Conservation (phyloP, 2,888 invertebrate genomes). For the Pycnomerus fuliginosus region DNA sequence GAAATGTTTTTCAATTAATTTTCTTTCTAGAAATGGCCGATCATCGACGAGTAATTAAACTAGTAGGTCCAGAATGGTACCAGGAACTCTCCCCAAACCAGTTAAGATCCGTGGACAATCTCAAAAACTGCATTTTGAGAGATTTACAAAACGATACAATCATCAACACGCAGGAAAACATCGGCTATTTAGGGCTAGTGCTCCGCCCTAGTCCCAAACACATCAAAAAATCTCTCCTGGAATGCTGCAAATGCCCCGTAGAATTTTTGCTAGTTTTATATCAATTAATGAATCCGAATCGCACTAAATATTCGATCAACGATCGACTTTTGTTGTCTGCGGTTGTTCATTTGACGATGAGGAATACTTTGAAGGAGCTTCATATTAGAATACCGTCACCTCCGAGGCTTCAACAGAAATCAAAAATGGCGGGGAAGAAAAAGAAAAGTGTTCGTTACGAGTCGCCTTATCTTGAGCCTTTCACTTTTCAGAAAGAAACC, state of each 20-base stretch:
- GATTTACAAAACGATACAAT: constrained; percentile 36
- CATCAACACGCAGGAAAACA: constrained; percentile 36
- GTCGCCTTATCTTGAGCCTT: constrained; percentile 46
- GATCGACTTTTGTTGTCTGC: constrained; percentile 49
- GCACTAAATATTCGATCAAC: constrained; percentile 45
- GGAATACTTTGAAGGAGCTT: constrained; percentile 46
- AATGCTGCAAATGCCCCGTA: constrained; percentile 42
- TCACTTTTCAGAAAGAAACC: constrained; percentile 29
- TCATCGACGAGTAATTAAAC: constrained; percentile 3
- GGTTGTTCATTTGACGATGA: constrained; percentile 47
- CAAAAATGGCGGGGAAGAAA: no score
- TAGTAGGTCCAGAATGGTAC: constrained; percentile 47
- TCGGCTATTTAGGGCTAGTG: constrained; percentile 43
- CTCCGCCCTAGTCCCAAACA: constrained; percentile 36
- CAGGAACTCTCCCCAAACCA: constrained; percentile 49
- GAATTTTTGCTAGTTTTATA: constrained; percentile 49
- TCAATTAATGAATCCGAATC: constrained; percentile 42
- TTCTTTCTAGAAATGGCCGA: constrained; percentile 2
- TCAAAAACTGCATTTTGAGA: constrained; percentile 33
- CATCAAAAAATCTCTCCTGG: constrained; percentile 39
- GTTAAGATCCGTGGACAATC: constrained; percentile 36
- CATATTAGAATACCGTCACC: constrained; percentile 52
- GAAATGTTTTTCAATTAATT: not conserved
- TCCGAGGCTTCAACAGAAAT: constrained; percentile 19
- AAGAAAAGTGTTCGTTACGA: constrained; percentile 28